Conservation (phyloP, 2,797 vertebrate species). For the Acestrorhynchus altus region DNA sequence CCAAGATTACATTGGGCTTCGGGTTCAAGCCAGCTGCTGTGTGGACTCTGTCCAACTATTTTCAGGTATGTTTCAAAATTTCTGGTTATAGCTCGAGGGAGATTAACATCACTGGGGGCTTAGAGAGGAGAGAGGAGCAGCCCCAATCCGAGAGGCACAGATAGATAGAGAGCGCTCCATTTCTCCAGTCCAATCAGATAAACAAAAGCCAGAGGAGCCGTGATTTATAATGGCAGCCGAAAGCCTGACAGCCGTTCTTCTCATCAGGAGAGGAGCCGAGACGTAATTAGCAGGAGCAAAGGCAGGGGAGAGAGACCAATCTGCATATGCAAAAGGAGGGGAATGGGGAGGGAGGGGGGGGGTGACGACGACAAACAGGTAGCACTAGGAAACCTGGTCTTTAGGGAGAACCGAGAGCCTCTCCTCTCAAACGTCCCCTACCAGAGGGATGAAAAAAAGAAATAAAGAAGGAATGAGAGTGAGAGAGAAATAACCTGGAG, state of each 20-base stretch:
- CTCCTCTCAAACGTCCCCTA: constrained; percentile 23
- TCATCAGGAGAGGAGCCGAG: constrained; percentile 53
- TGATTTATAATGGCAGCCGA: constrained; percentile 77
- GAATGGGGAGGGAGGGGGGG: neutral
- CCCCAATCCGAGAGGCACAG: constrained; percentile 62
- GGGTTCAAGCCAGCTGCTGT: neutral
- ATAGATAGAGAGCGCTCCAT: constrained; percentile 57
- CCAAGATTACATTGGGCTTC: neutral
- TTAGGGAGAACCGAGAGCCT: constrained; percentile 4
- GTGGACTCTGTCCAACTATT: neutral
- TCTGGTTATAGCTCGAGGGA: constrained; percentile 5
- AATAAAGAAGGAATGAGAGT: constrained; percentile 17
- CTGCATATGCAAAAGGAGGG: neutral
- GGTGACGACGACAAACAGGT: constrained; percentile 7
- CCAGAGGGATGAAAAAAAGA: constrained; percentile 20
- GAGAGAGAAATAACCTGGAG: constrained; percentile 46
- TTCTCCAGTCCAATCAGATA: constrained; percentile 62
- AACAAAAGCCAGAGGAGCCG: constrained; percentile 66
- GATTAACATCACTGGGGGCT: constrained; percentile 59
- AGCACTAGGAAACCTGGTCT: neutral
- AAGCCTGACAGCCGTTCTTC: constrained; percentile 73
- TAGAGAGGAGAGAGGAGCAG: constrained; percentile 65
- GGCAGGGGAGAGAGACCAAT: constrained; percentile 25
- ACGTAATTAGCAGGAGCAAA: constrained; percentile 52
- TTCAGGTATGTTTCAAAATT: neutral